Evolutionary conservation across 2,888 invertebrate genomes (phyloP).

Genomic region (Podabrus alpinus): DNA sequence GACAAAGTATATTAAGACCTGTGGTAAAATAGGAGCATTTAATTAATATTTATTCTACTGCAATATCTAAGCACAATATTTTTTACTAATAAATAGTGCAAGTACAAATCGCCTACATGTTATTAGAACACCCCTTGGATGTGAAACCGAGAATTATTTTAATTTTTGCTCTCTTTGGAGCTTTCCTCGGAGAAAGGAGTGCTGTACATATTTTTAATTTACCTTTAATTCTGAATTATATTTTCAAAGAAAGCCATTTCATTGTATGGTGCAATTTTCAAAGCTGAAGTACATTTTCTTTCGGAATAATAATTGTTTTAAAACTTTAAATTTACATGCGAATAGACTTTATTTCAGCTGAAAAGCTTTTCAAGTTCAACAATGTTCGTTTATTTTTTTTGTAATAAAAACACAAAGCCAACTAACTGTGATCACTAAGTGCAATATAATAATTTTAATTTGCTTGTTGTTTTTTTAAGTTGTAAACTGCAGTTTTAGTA

Average conservation of each 20-base stretch:
- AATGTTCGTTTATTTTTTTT: neutral
- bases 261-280: neutral
- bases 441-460: conserved; percentile 46
- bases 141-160: neutral
- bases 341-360: neutral
- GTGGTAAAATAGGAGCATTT: too few relatives aligned
- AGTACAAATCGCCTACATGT: too few relatives aligned
- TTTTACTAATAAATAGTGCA: too few relatives aligned
- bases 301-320: neutral
- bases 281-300: neutral
- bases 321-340: neutral
- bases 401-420: conserved; percentile 31
- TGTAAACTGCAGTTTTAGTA: conserved; percentile 44
- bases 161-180: neutral
- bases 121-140: neutral
- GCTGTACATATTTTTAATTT: neutral
- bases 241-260: neutral
- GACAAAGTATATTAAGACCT: too few relatives aligned
- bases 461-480: conserved; percentile 43
- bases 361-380: neutral
- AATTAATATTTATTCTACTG: too few relatives aligned
- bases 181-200: neutral
- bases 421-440: conserved; percentile 42
- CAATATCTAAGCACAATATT: too few relatives aligned
- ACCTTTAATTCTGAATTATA: neutral